Percentiles rank a stretch among this genome's conserved stretches.
Evolutionary conservation across 2,888 invertebrate species (phyloP).

Genomic region (Pristionchus maxplancki): DNA sequence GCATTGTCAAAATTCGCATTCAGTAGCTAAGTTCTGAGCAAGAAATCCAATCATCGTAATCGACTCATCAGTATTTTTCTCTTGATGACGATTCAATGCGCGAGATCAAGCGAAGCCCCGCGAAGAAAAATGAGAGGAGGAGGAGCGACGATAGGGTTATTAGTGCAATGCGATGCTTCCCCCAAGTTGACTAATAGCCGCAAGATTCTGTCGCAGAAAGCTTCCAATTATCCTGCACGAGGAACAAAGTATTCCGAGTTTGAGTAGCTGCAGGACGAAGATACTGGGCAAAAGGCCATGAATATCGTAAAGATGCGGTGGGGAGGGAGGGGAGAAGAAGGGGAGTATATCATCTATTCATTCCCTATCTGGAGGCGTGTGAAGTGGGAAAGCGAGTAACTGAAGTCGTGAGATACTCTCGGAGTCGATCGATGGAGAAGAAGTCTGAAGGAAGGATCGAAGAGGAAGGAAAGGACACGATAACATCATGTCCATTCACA

Average conservation of each 20-base stretch:
- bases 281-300: not conserved
- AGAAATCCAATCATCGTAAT: not conserved
- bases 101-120: not conserved
- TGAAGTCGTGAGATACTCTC: not conserved
- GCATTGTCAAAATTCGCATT: too few species aligned
- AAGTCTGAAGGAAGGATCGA: not conserved
- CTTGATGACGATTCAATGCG: not conserved
- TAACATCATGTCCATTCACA: not conserved
- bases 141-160: not conserved
- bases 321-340: not conserved
- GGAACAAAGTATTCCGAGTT: not conserved
- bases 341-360: constrained; percentile 22
- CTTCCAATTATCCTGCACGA: not conserved
- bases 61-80: not conserved
- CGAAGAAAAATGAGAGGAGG: constrained; percentile 27
- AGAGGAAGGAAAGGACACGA: too few species aligned
- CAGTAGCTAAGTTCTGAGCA: too few species aligned
- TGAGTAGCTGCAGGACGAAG: not conserved
- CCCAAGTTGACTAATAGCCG: not conserved
- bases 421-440: not conserved
- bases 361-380: constrained; percentile 20
- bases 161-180: not conserved
- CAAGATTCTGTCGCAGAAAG: not conserved
- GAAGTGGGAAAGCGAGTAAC: not conserved
- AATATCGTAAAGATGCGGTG: constrained; percentile 10